These are phyloP conservation scores for Anodontia alba DNA, from an alignment of 2,888 invertebrate genomes.

Conservation along the genomic window DNA sequence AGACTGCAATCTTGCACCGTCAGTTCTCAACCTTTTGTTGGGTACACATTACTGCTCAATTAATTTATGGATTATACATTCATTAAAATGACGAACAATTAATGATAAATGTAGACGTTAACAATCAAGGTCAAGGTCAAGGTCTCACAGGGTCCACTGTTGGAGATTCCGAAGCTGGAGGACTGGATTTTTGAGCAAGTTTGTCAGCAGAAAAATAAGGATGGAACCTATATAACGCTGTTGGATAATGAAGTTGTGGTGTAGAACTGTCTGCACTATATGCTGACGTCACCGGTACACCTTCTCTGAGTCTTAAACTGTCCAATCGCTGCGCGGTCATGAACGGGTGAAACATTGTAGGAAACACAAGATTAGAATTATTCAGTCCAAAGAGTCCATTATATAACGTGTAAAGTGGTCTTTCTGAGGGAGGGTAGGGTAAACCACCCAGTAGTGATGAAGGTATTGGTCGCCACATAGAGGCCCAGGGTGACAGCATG, in stretches of 20 bases:
- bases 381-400: conserved; percentile 73
- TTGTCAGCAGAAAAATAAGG: conserved; percentile 76
- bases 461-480: conserved; percentile 75
- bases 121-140: too few relatives aligned
- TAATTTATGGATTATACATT: too few relatives aligned
- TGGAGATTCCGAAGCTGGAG: conserved; percentile 46
- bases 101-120: too few relatives aligned
- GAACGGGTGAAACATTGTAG: conserved; percentile 66
- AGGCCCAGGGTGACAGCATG: conserved; percentile 68
- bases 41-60: too few relatives aligned
- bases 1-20: too few relatives aligned
- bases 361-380: conserved; percentile 70
- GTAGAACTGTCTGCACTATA: conserved; percentile 51
- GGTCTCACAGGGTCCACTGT: conserved; percentile 41
- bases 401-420: conserved; percentile 74
- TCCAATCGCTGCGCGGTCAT: conserved; percentile 63
- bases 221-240: conserved; percentile 77
- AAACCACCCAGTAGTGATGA: conserved; percentile 65
- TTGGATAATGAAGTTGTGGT: conserved; percentile 63
- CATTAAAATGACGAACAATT: too few relatives aligned
- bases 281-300: conserved; percentile 55
- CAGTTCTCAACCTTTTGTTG: too few relatives aligned
- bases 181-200: conserved; percentile 60
- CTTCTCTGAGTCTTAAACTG: conserved; percentile 65
- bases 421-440: conserved; percentile 62